A percentile compares a stretch with the other conserved stretches of the same genome.
Conservation (phyloP, 2,113 vertebrate genomes). For the Neolamprologus cancellatus region DNA sequence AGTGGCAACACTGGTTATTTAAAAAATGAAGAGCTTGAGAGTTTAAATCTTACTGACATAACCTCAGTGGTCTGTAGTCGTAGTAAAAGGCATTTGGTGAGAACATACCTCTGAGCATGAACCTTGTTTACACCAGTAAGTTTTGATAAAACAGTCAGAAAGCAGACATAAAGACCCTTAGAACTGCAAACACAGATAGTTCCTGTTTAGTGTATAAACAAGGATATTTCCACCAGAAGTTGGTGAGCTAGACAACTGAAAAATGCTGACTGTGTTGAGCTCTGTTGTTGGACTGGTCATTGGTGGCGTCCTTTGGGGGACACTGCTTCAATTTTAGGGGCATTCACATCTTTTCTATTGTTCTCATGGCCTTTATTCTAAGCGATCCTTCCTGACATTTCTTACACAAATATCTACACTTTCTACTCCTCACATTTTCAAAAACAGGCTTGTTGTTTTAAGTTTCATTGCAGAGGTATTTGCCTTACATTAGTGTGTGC, state of each 20-base stretch:
- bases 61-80: neutral
- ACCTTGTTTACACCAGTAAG: neutral
- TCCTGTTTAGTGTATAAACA: neutral
- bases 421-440: neutral
- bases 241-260: neutral
- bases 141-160: neutral
- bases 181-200: neutral
- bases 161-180: neutral
- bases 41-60: neutral
- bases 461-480: neutral
- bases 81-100: neutral
- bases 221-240: neutral
- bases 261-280: neutral
- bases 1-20: neutral
- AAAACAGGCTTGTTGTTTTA: neutral
- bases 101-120: neutral
- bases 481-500: neutral
- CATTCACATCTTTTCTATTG: neutral
- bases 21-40: neutral
- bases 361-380: neutral
- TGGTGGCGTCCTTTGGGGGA: neutral
- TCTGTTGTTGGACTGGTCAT: neutral
- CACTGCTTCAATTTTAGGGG: neutral
- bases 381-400: neutral
- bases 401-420: neutral